Evolutionary conservation across 1,140 invertebrate genomes (phyloP).

Genomic region (Chrysomallon squamiferum): DNA sequence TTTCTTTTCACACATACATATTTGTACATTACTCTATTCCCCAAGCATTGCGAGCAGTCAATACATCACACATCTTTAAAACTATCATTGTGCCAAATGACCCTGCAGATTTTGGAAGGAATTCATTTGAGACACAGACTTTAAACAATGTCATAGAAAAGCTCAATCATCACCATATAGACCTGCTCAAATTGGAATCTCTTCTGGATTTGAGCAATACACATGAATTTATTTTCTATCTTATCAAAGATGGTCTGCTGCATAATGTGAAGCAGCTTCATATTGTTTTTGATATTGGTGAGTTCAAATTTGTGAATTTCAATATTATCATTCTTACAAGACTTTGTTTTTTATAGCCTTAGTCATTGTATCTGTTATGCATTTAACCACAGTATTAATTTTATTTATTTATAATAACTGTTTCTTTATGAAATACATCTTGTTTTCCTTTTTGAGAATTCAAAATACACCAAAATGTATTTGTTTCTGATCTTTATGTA

Average conservation of each 20-base stretch:
- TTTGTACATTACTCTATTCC: slow-evolving; percentile 29
- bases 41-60: slow-evolving; percentile 12
- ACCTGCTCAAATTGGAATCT: slow-evolving; percentile 50
- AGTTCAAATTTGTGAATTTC: slow-evolving; percentile 12
- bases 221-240: slow-evolving; percentile 53
- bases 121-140: slow-evolving; percentile 55
- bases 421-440: no score
- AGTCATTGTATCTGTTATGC: no score
- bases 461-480: no score
- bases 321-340: no score
- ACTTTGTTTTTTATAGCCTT: no score
- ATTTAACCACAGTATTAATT: neutral
- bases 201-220: slow-evolving; percentile 31
- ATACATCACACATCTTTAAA: slow-evolving; percentile 35
- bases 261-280: slow-evolving; percentile 50
- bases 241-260: slow-evolving; percentile 50
- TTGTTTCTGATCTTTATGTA: no score
- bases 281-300: slow-evolving; percentile 52
- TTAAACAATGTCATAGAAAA: slow-evolving; percentile 46
- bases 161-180: slow-evolving; percentile 39
- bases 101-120: slow-evolving; percentile 55
- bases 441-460: no score
- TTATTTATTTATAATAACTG: neutral
- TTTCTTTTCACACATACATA: slow-evolving; percentile 40
- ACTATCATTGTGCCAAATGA: slow-evolving; percentile 55